Base-by-base conservation (phyloP, 2,888 invertebrate genomes). In the Diaphora mendica region DNA sequence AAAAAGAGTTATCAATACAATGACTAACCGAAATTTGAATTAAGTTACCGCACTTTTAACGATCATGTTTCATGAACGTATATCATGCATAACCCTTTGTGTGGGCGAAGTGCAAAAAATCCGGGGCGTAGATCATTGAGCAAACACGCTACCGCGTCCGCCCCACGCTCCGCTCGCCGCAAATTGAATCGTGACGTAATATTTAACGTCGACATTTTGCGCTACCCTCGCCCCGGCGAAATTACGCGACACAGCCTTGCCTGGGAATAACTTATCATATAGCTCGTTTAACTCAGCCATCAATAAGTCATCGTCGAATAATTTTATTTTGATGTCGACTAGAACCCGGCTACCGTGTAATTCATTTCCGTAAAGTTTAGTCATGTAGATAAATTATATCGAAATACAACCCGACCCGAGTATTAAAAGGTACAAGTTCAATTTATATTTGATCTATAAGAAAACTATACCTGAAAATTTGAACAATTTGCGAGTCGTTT, bases 181-280 rank as follows among this genome's bases (percentile, higher is more conserved):
- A 90, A 90, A 90, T 90, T 89, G 87, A 90, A 90, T 89, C 86
- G 86, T 82, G 85, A 83, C 87, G 87, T 88, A 85, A 90, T 89
- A 90, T 89, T 89, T 89, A 88, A 88, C 87, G 86, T 85, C 86
- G 85, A 88, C 86, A 88, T 88, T 89, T 85, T 83, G 85, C 83
- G 85, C 83, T 86, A 83, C 86, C 85, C 85, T 82, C 84, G 77
- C 83, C 77, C 77, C 81, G 78, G 79, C 82, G 79, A 87, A 87
- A 89, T 88, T 87, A 87, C 86, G 84, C 85, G 87, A 85, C 86
- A 80, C 86, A 86, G 84, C 87, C 85, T 79, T 86, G 82, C 85
- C 82, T 84, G 85, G 85, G 89, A 87, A 89, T 86, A 87, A 89
- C 86, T 89, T 89, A 89, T 89, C 90, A 89, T 88, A 87, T 86